Evolutionary conservation across 2,113 vertebrate genomes (phyloP).

Genomic region (Bos javanicus): DNA sequence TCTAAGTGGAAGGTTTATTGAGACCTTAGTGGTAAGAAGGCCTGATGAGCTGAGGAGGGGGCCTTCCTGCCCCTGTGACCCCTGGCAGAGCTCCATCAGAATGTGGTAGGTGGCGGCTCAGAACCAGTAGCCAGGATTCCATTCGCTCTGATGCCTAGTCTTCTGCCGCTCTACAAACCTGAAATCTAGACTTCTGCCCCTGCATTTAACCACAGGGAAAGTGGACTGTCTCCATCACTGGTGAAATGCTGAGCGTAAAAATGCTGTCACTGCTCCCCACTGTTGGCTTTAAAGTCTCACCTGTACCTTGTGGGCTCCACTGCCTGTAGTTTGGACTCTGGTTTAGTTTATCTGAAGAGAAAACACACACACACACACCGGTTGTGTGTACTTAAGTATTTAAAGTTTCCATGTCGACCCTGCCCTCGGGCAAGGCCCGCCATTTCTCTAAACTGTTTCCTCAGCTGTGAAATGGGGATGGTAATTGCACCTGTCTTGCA

Average conservation of each 20-base stretch:
- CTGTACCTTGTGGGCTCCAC: not conserved
- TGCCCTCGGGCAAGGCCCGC: not conserved
- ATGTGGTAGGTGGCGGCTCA: accelerated
- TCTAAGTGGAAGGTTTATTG: not conserved
- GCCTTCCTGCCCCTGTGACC: not conserved
- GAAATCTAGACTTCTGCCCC: not conserved
- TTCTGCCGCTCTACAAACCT: not conserved
- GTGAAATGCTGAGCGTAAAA: not conserved
- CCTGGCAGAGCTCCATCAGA: not conserved
- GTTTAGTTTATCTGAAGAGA: not conserved
- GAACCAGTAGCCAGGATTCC: not conserved
- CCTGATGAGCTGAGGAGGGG: not conserved
- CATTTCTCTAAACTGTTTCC: not conserved
- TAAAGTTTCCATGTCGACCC: not conserved
- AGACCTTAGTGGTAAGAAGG: not conserved
- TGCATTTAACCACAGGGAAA: not conserved
- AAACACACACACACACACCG: not conserved
- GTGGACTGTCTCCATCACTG: not conserved
- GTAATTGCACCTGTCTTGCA: not conserved
- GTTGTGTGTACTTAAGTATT: not conserved
- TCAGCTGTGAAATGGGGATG: not conserved
- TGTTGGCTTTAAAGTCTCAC: not conserved
- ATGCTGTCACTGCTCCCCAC: accelerated
- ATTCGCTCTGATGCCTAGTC: accelerated
- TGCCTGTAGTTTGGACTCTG: not conserved